Evolutionary conservation across 2,797 vertebrate genomes (phyloP).

Genomic region (Meda fulgida): DNA sequence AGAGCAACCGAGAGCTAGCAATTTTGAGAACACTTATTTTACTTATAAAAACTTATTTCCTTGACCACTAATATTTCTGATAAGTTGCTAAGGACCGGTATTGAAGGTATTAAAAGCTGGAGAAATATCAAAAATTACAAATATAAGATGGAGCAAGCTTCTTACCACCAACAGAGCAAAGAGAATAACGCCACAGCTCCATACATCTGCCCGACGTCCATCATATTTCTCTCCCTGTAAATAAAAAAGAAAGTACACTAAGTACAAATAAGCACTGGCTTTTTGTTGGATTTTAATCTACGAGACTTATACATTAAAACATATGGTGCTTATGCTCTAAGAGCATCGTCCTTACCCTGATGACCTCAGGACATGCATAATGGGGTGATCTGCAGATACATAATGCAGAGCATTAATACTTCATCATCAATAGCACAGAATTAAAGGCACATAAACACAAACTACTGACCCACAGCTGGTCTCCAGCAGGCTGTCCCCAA

Average conservation of each 20-base stretch:
- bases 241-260: conserved; percentile 21
- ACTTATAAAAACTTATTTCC: neutral
- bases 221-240: conserved; percentile 90
- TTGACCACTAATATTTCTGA: neutral
- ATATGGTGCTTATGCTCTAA: conserved; percentile 12
- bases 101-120: neutral
- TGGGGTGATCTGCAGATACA: conserved; percentile 88
- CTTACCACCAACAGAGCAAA: conserved; percentile 92
- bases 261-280: conserved; percentile 45
- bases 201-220: conserved; percentile 89
- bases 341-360: conserved; percentile 84
- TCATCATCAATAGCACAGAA: neutral
- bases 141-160: too few relatives aligned
- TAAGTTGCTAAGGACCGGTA: neutral
- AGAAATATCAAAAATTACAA: neutral
- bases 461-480: conserved; percentile 84
- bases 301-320: neutral
- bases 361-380: conserved; percentile 98
- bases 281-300: neutral
- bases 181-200: conserved; percentile 94
- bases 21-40: neutral
- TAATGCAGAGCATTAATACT: conserved; percentile 22
- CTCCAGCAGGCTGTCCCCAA: conserved; percentile 90
- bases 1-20: neutral
- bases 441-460: conserved; percentile 22